Evolutionary conservation across 2,888 invertebrate species (phyloP).

Genomic region (Tinea trinotella): DNA sequence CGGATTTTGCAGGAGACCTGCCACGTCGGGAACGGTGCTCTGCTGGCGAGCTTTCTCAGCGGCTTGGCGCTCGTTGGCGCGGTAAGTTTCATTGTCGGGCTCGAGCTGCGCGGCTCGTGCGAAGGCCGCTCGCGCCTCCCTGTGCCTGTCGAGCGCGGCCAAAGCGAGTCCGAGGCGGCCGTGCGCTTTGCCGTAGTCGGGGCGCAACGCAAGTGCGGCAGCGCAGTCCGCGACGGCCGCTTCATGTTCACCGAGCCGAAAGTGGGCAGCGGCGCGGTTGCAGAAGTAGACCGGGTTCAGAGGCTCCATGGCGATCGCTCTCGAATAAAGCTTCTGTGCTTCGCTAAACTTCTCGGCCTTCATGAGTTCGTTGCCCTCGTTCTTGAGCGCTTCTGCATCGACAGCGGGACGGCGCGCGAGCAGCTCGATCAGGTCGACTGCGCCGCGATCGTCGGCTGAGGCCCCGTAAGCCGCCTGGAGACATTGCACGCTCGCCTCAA

Average conservation of each 20-base stretch:
- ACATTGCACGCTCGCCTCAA: slow-evolving; percentile 96
- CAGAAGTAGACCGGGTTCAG: slow-evolving; percentile 96
- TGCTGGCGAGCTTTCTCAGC: slow-evolving; percentile 85
- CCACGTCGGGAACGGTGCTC: slow-evolving; percentile 80
- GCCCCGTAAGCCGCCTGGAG: slow-evolving; percentile 91
- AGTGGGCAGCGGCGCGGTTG: slow-evolving; percentile 96
- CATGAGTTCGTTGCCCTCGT: slow-evolving; percentile 92
- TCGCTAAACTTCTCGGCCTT: slow-evolving; percentile 84
- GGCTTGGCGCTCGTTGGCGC: slow-evolving; percentile 87
- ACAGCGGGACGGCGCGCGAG: slow-evolving; percentile 34
- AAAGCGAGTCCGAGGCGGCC: slow-evolving; percentile 92
- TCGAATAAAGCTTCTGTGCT: slow-evolving; percentile 88
- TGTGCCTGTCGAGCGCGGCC: slow-evolving; percentile 85
- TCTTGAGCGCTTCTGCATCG: slow-evolving; percentile 88
- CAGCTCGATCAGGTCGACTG: slow-evolving; percentile 46
- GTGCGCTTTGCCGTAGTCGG: slow-evolving; percentile 95
- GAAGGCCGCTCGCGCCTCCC: slow-evolving; percentile 89
- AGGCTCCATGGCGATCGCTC: slow-evolving; percentile 90
- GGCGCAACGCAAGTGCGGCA: slow-evolving; percentile 89
- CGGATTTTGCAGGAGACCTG: slow-evolving; percentile 83
- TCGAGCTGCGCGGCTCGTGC: slow-evolving; percentile 91
- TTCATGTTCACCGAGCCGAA: slow-evolving; percentile 87
- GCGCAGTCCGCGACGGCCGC: slow-evolving; percentile 93
- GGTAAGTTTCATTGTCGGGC: slow-evolving; percentile 92
- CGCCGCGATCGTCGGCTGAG: slow-evolving; percentile 52